These are phyloP conservation scores for Chorisops tibialis DNA, from an alignment of 2,888 invertebrate species.

Conservation along the genomic window DNA sequence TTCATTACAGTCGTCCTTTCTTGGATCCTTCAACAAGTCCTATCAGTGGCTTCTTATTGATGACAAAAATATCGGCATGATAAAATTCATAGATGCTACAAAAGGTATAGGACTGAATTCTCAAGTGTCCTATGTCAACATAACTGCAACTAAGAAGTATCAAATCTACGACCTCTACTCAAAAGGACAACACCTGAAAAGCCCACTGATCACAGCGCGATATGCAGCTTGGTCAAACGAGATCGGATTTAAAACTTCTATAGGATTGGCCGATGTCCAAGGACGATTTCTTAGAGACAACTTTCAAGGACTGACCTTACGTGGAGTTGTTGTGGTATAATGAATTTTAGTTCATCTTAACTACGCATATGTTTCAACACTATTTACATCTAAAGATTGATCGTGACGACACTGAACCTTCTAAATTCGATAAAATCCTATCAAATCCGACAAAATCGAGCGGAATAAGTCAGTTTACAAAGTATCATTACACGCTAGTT, in stretches of 20 bases:
- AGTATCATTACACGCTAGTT: slow-evolving; percentile 45
- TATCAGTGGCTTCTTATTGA: slow-evolving; percentile 47
- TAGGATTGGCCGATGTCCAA: slow-evolving; percentile 40
- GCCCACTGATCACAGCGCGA: slow-evolving; percentile 38
- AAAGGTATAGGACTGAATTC: slow-evolving; percentile 43
- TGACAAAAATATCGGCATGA: slow-evolving; percentile 32
- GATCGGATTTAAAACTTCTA: slow-evolving; percentile 28
- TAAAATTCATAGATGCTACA: slow-evolving; percentile 35
- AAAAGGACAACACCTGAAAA: slow-evolving; percentile 43
- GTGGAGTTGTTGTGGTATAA: slow-evolving; percentile 46
- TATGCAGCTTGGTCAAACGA: slow-evolving; percentile 34
- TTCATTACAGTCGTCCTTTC: slow-evolving; percentile 35
- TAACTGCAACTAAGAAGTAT: background rate
- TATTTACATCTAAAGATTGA: slow-evolving; percentile 41
- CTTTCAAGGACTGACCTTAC: slow-evolving; percentile 42
- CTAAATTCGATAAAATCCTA: slow-evolving; percentile 40
- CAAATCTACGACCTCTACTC: slow-evolving; percentile 45
- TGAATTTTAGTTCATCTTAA: background rate
- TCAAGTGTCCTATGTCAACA: slow-evolving; percentile 44
- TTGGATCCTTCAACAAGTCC: slow-evolving; percentile 45
- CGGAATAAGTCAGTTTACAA: slow-evolving; percentile 45
- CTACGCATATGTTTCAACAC: background rate
- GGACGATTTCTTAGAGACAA: slow-evolving; percentile 39
- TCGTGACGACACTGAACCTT: slow-evolving; percentile 42
- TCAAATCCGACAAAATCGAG: slow-evolving; percentile 38